Conservation (phyloP, 1,140 invertebrate genomes). For the Carposina sasakii region DNA sequence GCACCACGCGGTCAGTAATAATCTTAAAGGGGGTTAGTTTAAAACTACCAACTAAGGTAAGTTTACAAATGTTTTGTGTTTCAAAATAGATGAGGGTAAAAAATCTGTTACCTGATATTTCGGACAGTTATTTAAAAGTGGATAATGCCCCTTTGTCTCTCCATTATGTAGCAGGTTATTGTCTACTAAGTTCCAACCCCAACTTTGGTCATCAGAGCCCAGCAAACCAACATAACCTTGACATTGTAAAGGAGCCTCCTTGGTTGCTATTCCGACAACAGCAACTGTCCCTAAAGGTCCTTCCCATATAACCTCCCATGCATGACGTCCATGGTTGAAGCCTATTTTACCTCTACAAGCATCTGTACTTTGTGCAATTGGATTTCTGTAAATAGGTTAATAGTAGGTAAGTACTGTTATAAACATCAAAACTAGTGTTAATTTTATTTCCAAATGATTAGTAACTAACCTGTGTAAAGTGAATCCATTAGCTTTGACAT, state of each 20-base stretch:
- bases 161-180: conserved; percentile 98
- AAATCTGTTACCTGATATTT: conserved; percentile 90
- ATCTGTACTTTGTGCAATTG: conserved; percentile 98
- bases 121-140: conserved; percentile 95
- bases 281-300: conserved; percentile 97
- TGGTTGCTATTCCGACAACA: conserved; percentile 95
- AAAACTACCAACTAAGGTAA: too few species aligned
- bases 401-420: not conserved
- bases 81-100: too few species aligned
- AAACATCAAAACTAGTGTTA: too few species aligned
- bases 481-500: conserved; percentile 97
- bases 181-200: conserved; percentile 99
- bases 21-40: too few species aligned
- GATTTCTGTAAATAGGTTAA: conserved; percentile 79
- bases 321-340: conserved; percentile 93
- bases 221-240: conserved; percentile 96
- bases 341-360: conserved; percentile 96
- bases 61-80: too few species aligned
- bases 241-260: conserved; percentile 91
- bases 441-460: too few species aligned
- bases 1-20: too few species aligned
- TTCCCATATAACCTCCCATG: conserved; percentile 99
- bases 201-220: conserved; percentile 96
- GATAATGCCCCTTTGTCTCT: conserved; percentile 96
- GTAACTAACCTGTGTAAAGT: conserved; percentile 88